Percentiles rank a stretch among this genome's conserved stretches.
Conservation (phyloP, 2,888 invertebrate species). For the Conus canariensis region DNA sequence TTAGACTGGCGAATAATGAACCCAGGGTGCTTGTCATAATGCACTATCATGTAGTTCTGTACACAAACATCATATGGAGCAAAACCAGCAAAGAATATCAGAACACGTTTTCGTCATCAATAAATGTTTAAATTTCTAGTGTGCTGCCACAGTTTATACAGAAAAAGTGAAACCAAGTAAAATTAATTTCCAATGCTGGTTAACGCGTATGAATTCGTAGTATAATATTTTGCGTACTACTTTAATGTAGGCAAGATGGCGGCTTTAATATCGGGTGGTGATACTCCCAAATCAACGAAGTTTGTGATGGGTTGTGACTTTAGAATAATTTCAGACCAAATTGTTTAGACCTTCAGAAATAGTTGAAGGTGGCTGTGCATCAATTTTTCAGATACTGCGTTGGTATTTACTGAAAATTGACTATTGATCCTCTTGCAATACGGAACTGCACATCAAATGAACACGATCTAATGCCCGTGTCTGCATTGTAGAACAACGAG, state of each 20-base stretch:
- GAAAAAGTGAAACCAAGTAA: neutral
- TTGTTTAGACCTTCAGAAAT: neutral
- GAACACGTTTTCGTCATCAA: neutral
- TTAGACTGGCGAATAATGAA: slow-evolving; percentile 39
- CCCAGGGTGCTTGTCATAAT: slow-evolving; percentile 42
- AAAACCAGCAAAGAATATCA: neutral
- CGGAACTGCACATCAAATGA: slow-evolving; percentile 32
- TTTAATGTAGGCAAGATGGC: slow-evolving; percentile 37
- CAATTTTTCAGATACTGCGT: neutral
- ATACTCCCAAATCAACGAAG: slow-evolving; percentile 31
- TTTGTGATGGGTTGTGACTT: slow-evolving; percentile 26
- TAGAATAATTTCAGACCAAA: neutral
- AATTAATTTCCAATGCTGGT: slow-evolving; percentile 1
- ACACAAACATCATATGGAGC: neutral
- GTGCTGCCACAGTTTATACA: neutral
- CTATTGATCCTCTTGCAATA: slow-evolving; percentile 33
- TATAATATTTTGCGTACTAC: slow-evolving; percentile 34
- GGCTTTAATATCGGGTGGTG: neutral
- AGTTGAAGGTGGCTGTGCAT: neutral
- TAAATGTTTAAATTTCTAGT: neutral
- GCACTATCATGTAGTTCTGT: slow-evolving; percentile 38
- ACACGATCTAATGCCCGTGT: slow-evolving; percentile 28
- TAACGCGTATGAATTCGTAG: slow-evolving; percentile 34
- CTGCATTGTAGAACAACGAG: slow-evolving; percentile 16
- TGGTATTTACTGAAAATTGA: slow-evolving; percentile 13